Conservation (phyloP, 2,113 vertebrate species). For the Podarcis cretensis region DNA sequence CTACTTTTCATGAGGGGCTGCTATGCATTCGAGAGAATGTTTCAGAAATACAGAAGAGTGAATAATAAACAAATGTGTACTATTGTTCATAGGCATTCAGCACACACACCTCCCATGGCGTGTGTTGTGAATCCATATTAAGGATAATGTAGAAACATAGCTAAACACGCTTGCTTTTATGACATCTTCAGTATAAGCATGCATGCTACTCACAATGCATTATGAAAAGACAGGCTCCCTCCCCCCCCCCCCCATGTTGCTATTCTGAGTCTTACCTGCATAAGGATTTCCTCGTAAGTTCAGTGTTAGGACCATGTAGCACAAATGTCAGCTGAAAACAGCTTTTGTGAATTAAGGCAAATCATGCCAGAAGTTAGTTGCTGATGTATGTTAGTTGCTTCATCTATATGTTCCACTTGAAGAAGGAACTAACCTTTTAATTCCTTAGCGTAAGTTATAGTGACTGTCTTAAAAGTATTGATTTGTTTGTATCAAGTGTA, state of each 20-base stretch:
- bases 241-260: neutral
- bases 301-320: neutral
- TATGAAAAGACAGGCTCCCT: neutral
- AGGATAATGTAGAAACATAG: slow-evolving; percentile 22
- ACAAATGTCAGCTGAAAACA: neutral
- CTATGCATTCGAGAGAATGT: neutral
- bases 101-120: neutral
- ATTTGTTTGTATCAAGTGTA: neutral
- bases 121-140: neutral
- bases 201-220: neutral
- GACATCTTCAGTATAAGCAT: neutral
- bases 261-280: slow-evolving; percentile 8
- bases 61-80: rapidly evolving
- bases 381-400: neutral
- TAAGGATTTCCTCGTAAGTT: slow-evolving; percentile 6
- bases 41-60: neutral
- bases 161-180: neutral
- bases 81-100: neutral
- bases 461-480: neutral
- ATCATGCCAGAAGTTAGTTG: slow-evolving; percentile 19
- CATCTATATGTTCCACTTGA: neutral
- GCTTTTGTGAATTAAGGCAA: neutral
- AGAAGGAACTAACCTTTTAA: slow-evolving; percentile 8
- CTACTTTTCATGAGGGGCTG: neutral
- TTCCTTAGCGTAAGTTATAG: slow-evolving; percentile 22